phyloP scores from a whole-genome alignment of 2,113 vertebrate species.

The Python bivittatus region DNA sequence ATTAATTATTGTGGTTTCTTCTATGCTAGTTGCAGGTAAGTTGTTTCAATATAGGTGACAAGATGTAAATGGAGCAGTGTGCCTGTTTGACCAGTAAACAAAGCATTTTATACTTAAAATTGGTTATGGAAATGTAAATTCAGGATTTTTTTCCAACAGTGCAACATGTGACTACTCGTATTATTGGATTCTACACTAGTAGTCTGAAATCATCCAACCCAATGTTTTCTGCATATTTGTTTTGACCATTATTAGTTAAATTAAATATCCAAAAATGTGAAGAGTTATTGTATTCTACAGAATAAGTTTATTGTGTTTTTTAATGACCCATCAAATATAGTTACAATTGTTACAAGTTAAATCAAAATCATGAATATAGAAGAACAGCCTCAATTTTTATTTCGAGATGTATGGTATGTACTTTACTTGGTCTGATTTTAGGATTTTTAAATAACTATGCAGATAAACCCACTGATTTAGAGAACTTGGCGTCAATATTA shows the following conservation, averaged over 20 bases:
- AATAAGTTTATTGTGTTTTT: neutral
- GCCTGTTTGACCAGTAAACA: neutral
- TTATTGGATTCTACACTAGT: neutral
- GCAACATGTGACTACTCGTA: neutral
- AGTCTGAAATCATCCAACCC: neutral
- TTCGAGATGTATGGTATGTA: constrained; percentile 30
- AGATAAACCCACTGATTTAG: neutral
- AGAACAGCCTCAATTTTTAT: constrained; percentile 33
- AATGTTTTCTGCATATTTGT: neutral
- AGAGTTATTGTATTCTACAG: neutral
- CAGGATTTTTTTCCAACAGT: neutral
- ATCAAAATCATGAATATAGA: constrained; percentile 11
- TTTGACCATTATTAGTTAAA: neutral
- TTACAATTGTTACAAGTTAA: neutral
- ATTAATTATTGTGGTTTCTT: neutral
- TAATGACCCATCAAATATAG: neutral
- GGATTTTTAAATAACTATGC: neutral
- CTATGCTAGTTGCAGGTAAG: neutral
- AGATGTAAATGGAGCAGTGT: neutral
- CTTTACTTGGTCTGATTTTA: neutral
- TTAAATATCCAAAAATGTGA: neutral
- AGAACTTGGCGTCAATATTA: neutral
- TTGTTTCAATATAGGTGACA: neutral
- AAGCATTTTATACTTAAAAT: neutral
- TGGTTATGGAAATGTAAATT: neutral